Evolutionary conservation across 2,888 invertebrate genomes (phyloP).

Genomic region (Bembecia ichneumoniformis): DNA sequence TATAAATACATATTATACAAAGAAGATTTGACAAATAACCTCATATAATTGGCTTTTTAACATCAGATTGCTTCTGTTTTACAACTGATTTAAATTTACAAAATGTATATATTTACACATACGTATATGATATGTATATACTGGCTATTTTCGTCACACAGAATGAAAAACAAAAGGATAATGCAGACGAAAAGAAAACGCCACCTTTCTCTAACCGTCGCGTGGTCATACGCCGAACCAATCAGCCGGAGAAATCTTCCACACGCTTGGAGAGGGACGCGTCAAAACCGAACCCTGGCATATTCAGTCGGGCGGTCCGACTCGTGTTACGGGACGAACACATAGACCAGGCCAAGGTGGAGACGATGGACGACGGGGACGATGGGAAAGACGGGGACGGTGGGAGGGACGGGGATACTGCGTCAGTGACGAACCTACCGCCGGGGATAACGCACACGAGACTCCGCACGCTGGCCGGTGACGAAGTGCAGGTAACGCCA

Average conservation of each 20-base stretch:
- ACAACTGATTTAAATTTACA: too few species aligned
- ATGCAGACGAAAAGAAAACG: slow-evolving; percentile 23
- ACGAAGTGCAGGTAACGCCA: slow-evolving; percentile 54
- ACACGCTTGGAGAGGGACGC: slow-evolving; percentile 37
- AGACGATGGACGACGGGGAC: slow-evolving; percentile 26
- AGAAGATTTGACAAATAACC: too few species aligned
- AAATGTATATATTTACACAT: background rate
- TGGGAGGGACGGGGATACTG: slow-evolving; percentile 25
- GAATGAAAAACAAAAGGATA: slow-evolving; percentile 21
- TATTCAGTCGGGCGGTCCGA: slow-evolving; percentile 52
- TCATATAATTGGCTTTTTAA: too few species aligned
- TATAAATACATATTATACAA: too few species aligned
- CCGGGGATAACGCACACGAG: slow-evolving; percentile 62
- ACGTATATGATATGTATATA: background rate
- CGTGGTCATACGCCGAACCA: slow-evolving; percentile 40
- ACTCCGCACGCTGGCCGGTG: slow-evolving; percentile 51
- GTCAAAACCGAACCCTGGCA: slow-evolving; percentile 39
- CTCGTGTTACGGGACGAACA: slow-evolving; percentile 25
- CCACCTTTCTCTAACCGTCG: slow-evolving; percentile 40
- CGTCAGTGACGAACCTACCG: slow-evolving; percentile 45
- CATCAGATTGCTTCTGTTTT: too few species aligned
- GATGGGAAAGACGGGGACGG: slow-evolving; percentile 26
- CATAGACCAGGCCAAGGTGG: slow-evolving; percentile 39
- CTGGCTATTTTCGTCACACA: background rate
- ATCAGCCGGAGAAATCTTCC: slow-evolving; percentile 25